Evolutionary conservation across 2,888 invertebrate species (phyloP).

Genomic region (Lasius fuliginosus): DNA sequence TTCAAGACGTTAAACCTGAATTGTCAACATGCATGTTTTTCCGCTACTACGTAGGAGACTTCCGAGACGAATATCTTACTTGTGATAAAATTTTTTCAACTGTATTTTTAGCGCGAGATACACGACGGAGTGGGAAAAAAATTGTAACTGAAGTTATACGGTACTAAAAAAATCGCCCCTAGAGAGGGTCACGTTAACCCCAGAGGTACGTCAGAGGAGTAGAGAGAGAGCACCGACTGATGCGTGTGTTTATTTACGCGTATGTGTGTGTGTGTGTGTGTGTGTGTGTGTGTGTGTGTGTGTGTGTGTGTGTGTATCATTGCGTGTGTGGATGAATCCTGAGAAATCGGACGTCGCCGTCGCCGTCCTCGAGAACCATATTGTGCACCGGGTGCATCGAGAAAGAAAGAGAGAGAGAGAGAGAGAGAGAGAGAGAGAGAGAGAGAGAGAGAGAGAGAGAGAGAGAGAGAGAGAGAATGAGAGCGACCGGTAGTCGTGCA

Average conservation of each 20-base stretch:
- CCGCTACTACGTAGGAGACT: not conserved
- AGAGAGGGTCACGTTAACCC: not conserved
- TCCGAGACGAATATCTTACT: constrained; percentile 1
- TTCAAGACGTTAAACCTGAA: constrained; percentile 12
- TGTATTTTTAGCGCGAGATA: constrained; percentile 1
- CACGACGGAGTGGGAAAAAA: not conserved
- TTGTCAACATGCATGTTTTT: not conserved
- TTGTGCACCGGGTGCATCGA: constrained; percentile 17
- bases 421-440: constrained; percentile 7
- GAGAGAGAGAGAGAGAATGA: constrained; percentile 2
- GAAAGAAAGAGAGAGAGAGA: not conserved
- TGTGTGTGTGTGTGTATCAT: not conserved
- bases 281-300: not conserved
- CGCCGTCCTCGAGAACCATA: constrained; percentile 14
- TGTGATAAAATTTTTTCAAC: constrained; percentile 12
- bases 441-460: constrained; percentile 7
- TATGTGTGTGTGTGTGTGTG: not conserved
- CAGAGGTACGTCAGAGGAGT: not conserved
- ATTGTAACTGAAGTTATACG: constrained; percentile 2
- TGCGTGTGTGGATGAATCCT: constrained; percentile 22
- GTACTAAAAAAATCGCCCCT: constrained; percentile 21
- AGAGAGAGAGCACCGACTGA: constrained; percentile 24
- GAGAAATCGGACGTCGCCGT: constrained; percentile 11
- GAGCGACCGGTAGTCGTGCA: constrained; percentile 51
- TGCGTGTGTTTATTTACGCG: not conserved